phyloP scores from a whole-genome alignment of 2,113 vertebrate species.

The Trinectes maculatus region DNA sequence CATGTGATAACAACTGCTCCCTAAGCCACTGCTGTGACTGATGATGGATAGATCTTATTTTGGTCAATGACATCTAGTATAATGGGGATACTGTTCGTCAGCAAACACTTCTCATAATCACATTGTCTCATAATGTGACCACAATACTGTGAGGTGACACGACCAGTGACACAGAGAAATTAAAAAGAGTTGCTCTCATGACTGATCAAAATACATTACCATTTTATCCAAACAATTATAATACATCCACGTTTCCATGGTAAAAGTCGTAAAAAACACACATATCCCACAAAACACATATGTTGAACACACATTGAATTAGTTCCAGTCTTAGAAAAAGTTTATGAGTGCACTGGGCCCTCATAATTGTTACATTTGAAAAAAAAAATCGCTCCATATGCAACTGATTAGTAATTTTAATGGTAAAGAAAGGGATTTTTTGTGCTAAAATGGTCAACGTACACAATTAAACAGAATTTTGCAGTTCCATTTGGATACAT shows the following conservation, averaged over 20 bases:
- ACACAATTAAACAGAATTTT: too few relatives aligned
- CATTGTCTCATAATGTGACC: background rate
- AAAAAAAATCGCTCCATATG: too few relatives aligned
- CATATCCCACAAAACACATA: background rate
- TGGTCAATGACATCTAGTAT: slow-evolving; percentile 47
- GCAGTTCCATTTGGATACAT: too few relatives aligned
- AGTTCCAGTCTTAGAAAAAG: background rate
- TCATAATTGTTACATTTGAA: background rate
- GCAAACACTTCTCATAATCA: slow-evolving; percentile 30
- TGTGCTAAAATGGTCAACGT: too few relatives aligned
- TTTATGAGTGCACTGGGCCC: background rate
- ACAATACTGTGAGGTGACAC: background rate
- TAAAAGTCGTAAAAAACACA: too few relatives aligned
- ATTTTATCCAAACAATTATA: too few relatives aligned
- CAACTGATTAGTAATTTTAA: background rate
- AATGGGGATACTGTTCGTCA: slow-evolving; percentile 15
- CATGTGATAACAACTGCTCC: slow-evolving; percentile 9
- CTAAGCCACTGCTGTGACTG: slow-evolving; percentile 12
- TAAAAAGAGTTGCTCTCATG: too few relatives aligned
- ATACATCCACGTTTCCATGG: too few relatives aligned
- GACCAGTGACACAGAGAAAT: slow-evolving; percentile 10
- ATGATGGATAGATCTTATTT: slow-evolving; percentile 18
- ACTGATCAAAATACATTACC: too few relatives aligned
- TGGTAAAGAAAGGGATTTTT: background rate
- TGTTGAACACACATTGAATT: background rate